Conservation (phyloP, 2,113 vertebrate genomes). For the Channa argus region DNA sequence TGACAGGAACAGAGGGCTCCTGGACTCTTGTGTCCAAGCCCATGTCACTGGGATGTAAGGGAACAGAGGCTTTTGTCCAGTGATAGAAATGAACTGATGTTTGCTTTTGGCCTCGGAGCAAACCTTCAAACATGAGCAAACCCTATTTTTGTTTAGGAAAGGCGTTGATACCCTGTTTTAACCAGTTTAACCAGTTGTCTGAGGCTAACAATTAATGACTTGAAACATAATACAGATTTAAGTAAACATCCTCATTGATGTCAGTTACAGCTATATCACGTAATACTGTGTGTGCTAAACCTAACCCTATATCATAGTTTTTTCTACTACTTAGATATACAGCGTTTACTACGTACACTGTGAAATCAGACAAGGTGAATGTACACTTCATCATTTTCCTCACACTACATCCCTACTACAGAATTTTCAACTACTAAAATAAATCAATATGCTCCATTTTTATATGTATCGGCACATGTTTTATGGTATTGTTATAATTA, state of each 20-base stretch:
- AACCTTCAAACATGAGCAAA: not conserved
- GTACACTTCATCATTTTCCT: too few species aligned
- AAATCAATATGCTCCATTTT: not conserved
- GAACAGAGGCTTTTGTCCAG: not conserved
- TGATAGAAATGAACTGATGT: conserved; percentile 17
- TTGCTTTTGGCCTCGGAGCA: conserved; percentile 1
- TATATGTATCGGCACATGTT: not conserved
- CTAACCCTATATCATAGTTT: too few species aligned
- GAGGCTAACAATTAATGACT: not conserved
- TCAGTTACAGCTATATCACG: not conserved
- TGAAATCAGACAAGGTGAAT: not conserved
- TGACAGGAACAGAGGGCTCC: too few species aligned
- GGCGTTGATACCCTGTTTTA: conserved; percentile 6
- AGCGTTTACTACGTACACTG: not conserved
- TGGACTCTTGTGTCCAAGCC: conserved; percentile 1
- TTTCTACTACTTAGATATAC: too few species aligned
- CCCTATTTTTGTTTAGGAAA: not conserved
- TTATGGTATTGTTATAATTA: conserved; percentile 2
- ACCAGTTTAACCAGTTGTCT: not conserved
- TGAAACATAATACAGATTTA: not conserved
- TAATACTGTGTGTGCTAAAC: too few species aligned
- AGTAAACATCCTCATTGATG: not conserved
- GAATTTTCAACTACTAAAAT: not conserved
- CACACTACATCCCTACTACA: too few species aligned
- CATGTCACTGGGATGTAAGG: conserved; percentile 39